Evolutionary conservation across 2,113 vertebrate species (phyloP).

Genomic region (Bucco capensis): DNA sequence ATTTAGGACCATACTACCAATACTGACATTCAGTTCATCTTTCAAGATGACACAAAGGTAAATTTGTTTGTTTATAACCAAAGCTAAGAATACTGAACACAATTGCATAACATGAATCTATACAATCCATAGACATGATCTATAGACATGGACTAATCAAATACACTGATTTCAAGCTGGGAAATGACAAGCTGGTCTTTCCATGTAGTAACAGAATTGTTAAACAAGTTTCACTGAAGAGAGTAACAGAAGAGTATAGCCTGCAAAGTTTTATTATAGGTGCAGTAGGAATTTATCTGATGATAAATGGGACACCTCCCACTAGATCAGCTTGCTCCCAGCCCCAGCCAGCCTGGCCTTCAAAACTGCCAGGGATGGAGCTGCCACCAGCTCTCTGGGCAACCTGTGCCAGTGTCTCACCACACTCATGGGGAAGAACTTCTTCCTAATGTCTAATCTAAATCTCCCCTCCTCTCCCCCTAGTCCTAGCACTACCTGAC

Average conservation of each 20-base stretch:
- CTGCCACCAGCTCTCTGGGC: too few species aligned
- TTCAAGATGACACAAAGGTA: neutral
- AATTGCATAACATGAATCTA: neutral
- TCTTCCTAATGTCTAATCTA: too few species aligned
- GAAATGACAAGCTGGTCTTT: neutral
- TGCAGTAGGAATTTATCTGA: neutral
- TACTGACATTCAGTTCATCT: neutral
- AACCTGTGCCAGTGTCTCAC: too few species aligned
- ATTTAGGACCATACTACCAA: neutral
- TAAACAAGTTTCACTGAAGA: neutral
- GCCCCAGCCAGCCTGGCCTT: too few species aligned
- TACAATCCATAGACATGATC: neutral
- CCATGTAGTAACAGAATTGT: neutral
- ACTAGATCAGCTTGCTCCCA: too few species aligned
- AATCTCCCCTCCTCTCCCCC: too few species aligned
- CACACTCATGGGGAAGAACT: too few species aligned
- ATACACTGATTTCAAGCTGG: neutral
- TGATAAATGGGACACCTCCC: too few species aligned
- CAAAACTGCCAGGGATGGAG: too few species aligned
- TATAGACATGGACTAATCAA: neutral
- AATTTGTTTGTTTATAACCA: neutral
- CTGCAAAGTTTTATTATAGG: neutral
- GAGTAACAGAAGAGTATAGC: neutral
- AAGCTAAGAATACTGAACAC: neutral
- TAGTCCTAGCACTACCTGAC: too few species aligned